Base-by-base conservation (phyloP, 2,888 invertebrate genomes). In the Cheilosia grossa region DNA sequence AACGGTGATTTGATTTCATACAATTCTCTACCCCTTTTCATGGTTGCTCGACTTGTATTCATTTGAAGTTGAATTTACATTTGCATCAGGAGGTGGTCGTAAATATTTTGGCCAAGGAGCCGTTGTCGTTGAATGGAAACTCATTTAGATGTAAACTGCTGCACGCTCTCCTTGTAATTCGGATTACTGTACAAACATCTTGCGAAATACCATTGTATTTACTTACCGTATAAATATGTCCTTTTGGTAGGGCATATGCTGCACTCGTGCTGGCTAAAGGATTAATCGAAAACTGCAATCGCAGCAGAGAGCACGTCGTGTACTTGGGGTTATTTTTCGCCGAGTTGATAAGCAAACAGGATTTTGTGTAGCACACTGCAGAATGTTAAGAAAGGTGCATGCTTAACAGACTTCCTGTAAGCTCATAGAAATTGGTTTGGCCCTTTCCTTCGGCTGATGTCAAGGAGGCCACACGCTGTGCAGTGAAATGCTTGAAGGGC, bases 1-100 rank as follows among this genome's bases (percentile, higher is more conserved):
- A 82, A 77, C 67, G 61, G 49, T 82, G 78, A 82, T 78, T 82
- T 82, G 61, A 78, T 82, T 82, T 78, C 70, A n/a, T 77, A 61
- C 37, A 66, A 44, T 69, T 54, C 15, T 13, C 24, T 19, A 64
- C 17, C 63, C 66, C 64, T 58, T 58, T 66, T 27, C n/a, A 19
- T 33, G 7, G 15, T 13, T 2, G 19, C 24, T 21, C 4, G 24
- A 15, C 15, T 42, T 66, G 30, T 42, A 69, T 70, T 74, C 64
- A 77, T 61, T 54, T 61, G 33, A 63, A 64, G 70, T 81, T 77
- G 44, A 77, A 81, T 77, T 81, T 81, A 69, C 80, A 83, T 80
- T 83, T 69, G 51, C 4, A 9, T 6, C 2, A 21, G 4, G 13
- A 9, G 42, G 24, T 13, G 49, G 19, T 27, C 40, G 13, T 27